A percentile compares a stretch with the other conserved stretches of the same genome.
Evolutionary conservation across 2,888 invertebrate species (phyloP).

Genomic region (Apocheima hispidaria): DNA sequence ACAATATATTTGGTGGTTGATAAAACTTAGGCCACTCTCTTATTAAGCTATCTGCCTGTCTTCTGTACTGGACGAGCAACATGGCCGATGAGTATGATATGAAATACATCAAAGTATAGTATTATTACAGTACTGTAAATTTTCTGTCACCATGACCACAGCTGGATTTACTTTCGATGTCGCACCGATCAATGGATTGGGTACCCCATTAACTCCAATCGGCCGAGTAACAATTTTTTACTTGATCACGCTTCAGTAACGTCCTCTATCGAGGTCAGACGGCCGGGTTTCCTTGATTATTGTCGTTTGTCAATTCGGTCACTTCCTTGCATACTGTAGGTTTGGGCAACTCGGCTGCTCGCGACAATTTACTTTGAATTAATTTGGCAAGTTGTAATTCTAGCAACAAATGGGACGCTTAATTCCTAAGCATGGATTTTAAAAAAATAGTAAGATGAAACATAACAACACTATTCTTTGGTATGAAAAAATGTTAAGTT

Average conservation of each 20-base stretch:
- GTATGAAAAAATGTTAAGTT: too few species aligned
- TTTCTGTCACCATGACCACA: conserved; percentile 2
- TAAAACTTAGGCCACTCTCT: too few species aligned
- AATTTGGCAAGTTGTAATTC: not conserved
- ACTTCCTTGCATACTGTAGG: conserved; percentile 51
- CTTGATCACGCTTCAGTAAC: conserved; percentile 61
- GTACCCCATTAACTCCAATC: conserved; percentile 36
- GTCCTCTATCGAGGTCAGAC: conserved; percentile 65
- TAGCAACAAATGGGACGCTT: too few species aligned
- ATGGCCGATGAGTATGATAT: too few species aligned
- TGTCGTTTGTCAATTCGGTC: conserved; percentile 48
- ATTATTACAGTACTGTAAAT: not conserved
- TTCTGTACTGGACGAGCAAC: too few species aligned
- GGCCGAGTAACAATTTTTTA: conserved; percentile 50
- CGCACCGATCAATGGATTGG: conserved; percentile 26
- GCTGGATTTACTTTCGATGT: conserved; percentile 38
- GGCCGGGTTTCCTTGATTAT: conserved; percentile 65
- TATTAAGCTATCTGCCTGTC: too few species aligned
- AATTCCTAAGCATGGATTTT: too few species aligned
- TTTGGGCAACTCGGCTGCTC: not conserved
- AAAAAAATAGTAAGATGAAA: too few species aligned
- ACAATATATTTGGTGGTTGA: too few species aligned
- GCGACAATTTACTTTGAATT: not conserved
- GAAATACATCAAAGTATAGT: too few species aligned
- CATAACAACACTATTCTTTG: too few species aligned